Evolutionary conservation across 2,888 invertebrate species (phyloP).

Genomic region (Oscheius sp.): DNA sequence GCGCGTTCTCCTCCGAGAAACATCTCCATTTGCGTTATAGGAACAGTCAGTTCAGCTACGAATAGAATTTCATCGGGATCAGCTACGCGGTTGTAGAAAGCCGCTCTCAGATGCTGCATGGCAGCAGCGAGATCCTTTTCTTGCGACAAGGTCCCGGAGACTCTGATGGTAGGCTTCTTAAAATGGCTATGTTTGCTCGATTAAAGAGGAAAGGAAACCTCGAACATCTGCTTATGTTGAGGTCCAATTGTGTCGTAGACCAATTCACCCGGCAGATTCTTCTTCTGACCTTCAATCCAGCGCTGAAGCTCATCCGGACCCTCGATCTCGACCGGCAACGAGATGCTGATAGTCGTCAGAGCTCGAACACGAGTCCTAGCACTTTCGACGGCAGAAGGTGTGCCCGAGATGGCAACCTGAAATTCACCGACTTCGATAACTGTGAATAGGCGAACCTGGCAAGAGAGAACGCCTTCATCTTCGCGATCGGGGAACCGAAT

Average conservation of each 20-base stretch:
- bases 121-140: not conserved
- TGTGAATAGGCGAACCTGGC: slow-evolving; percentile 11
- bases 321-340: slow-evolving; percentile 3
- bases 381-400: not conserved
- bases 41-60: slow-evolving; percentile 19
- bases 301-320: not conserved
- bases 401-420: slow-evolving; percentile 17
- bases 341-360: slow-evolving; percentile 6
- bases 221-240: slow-evolving; percentile 10
- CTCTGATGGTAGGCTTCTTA: slow-evolving; percentile 16
- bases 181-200: not conserved
- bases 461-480: slow-evolving; percentile 3
- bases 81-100: not conserved
- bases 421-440: not conserved
- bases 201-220: not conserved
- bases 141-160: slow-evolving; percentile 9
- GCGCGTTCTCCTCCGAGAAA: slow-evolving; percentile 17
- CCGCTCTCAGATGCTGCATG: not conserved
- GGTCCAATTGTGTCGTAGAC: not conserved
- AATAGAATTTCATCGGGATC: not conserved
- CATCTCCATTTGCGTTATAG: slow-evolving; percentile 9
- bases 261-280: slow-evolving; percentile 2
- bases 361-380: slow-evolving; percentile 5
- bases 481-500: slow-evolving; percentile 30
- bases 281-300: not conserved